Evolutionary conservation across 2,797 vertebrate genomes (phyloP).

Genomic region (Takifugu rubripes): DNA sequence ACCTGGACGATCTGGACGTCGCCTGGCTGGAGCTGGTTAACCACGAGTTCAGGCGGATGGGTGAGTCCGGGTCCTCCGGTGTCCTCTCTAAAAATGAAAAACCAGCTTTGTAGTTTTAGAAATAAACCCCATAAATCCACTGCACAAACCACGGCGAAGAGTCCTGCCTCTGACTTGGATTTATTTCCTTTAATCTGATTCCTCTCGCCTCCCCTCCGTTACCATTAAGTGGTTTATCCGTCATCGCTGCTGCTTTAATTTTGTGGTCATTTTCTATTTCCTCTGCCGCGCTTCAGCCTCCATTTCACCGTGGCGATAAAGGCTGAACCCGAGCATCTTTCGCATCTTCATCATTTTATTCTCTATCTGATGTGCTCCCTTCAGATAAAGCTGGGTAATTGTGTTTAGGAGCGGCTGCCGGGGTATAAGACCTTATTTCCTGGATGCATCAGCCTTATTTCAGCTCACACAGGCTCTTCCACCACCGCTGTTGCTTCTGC

Average conservation of each 20-base stretch:
- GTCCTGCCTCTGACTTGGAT: not conserved
- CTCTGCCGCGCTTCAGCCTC: slow-evolving; percentile 20
- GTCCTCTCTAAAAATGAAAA: not conserved
- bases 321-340: slow-evolving; percentile 52
- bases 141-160: no score
- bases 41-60: slow-evolving; percentile 90
- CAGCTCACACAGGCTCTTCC: not conserved
- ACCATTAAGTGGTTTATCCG: not conserved
- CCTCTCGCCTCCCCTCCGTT: not conserved
- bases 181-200: not conserved
- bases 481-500: no score
- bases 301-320: slow-evolving; percentile 41
- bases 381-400: slow-evolving; percentile 60
- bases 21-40: slow-evolving; percentile 93
- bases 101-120: not conserved
- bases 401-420: slow-evolving; percentile 56
- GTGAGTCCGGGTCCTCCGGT: slow-evolving; percentile 61
- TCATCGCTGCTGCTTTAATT: not conserved
- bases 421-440: slow-evolving; percentile 52
- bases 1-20: slow-evolving; percentile 93
- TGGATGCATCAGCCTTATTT: slow-evolving; percentile 38
- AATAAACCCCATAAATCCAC: no score
- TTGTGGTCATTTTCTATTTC: not conserved
- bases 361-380: slow-evolving; percentile 49
- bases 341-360: slow-evolving; percentile 45